A percentile compares a stretch with the other conserved stretches of the same genome.
phyloP scores from a whole-genome alignment of 2,797 vertebrate species.

The Apogon talboti region DNA sequence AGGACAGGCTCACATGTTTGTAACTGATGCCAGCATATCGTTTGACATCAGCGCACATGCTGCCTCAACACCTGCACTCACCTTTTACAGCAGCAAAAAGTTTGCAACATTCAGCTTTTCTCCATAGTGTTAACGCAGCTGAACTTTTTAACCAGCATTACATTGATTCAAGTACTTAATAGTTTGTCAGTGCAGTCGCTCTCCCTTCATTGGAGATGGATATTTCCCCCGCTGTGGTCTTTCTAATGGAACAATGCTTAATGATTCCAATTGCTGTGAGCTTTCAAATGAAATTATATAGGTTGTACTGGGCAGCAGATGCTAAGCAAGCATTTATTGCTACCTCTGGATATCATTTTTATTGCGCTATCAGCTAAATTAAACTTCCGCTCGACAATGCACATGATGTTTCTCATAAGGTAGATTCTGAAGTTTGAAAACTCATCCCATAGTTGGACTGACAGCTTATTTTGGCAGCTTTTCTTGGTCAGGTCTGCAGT shows the following conservation, averaged over 20 bases:
- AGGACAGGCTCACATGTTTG: slow-evolving; percentile 42
- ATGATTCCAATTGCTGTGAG: slow-evolving; percentile 11
- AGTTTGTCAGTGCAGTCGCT: slow-evolving; percentile 35
- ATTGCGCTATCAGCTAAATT: slow-evolving; percentile 30
- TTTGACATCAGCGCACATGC: slow-evolving; percentile 35
- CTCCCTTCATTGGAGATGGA: slow-evolving; percentile 15
- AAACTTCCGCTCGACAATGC: slow-evolving; percentile 13
- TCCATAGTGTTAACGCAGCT: background rate
- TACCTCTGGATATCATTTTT: slow-evolving; percentile 13
- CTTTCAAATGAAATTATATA: slow-evolving; percentile 32
- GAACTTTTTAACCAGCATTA: slow-evolving; percentile 31
- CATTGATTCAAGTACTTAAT: slow-evolving; percentile 57
- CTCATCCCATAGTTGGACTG: slow-evolving; percentile 3
- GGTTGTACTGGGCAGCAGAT: slow-evolving; percentile 23
- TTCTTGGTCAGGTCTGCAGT: slow-evolving; percentile 9
- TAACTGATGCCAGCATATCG: slow-evolving; percentile 53
- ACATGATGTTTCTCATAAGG: slow-evolving; percentile 1
- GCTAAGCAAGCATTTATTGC: slow-evolving; percentile 24
- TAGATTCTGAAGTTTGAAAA: slow-evolving; percentile 4
- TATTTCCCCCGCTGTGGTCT: slow-evolving; percentile 40
- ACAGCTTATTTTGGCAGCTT: slow-evolving; percentile 1
- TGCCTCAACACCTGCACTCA: slow-evolving; percentile 9
- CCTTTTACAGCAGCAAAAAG: slow-evolving; percentile 22
- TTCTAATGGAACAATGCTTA: slow-evolving; percentile 37
- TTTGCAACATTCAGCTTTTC: background rate